Evolutionary conservation across 2,113 vertebrate genomes (phyloP).

Genomic region (Casuarius casuarius): DNA sequence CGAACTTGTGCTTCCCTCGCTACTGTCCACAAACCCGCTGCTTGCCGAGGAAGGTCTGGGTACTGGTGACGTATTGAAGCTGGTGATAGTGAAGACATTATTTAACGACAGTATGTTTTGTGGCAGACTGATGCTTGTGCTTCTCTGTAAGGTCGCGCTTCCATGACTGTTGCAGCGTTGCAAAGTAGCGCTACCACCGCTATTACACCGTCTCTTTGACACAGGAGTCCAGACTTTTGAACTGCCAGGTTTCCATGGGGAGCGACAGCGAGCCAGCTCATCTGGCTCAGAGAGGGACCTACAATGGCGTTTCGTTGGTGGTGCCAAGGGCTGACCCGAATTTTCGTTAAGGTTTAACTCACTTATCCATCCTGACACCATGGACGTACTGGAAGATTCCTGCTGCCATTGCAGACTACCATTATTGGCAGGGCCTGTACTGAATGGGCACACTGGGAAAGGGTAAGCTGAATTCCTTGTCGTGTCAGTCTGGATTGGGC

Average conservation of each 20-base stretch:
- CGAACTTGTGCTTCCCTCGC: slow-evolving; percentile 67
- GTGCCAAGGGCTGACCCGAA: slow-evolving; percentile 71
- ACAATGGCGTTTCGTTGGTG: slow-evolving; percentile 80
- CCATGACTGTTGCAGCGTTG: slow-evolving; percentile 76
- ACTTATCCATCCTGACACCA: slow-evolving; percentile 69
- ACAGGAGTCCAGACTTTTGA: slow-evolving; percentile 83
- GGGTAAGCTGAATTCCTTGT: slow-evolving; percentile 41
- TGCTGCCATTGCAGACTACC: slow-evolving; percentile 70
- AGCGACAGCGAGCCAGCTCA: slow-evolving; percentile 76
- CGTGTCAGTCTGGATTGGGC: slow-evolving; percentile 54
- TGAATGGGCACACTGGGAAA: slow-evolving; percentile 57
- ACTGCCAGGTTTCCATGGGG: slow-evolving; percentile 77
- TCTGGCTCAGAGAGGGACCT: slow-evolving; percentile 81
- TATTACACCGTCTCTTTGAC: slow-evolving; percentile 81
- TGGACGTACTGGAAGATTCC: slow-evolving; percentile 9
- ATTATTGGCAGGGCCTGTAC: not conserved
- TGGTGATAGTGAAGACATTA: slow-evolving; percentile 39
- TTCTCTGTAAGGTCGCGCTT: slow-evolving; percentile 70
- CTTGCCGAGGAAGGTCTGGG: slow-evolving; percentile 79
- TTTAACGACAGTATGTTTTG: slow-evolving; percentile 58
- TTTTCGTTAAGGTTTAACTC: slow-evolving; percentile 71
- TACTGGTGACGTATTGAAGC: slow-evolving; percentile 64
- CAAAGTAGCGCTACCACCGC: slow-evolving; percentile 73
- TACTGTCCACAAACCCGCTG: slow-evolving; percentile 75
- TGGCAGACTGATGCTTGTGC: slow-evolving; percentile 72